phyloP scores from a whole-genome alignment of 2,888 invertebrate genomes.

The Petrolisthes cinctipes region DNA sequence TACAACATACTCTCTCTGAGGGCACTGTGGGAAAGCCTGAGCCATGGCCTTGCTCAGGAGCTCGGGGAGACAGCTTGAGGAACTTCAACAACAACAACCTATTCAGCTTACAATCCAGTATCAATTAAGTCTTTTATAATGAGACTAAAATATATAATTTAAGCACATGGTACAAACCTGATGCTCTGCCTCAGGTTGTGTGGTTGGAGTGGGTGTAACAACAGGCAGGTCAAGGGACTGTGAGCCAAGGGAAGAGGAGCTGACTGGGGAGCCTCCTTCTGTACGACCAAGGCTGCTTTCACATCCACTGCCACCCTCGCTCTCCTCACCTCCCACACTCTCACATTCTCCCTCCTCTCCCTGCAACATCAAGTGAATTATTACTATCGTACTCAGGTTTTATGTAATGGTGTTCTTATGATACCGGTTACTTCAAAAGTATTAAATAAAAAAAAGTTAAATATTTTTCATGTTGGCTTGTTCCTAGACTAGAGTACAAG shows the following conservation, averaged over 20 bases:
- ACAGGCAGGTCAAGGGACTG: conserved; percentile 51
- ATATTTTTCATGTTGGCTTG: too few species aligned
- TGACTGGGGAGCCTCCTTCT: conserved; percentile 49
- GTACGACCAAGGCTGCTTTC: conserved; percentile 48
- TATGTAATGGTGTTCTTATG: too few species aligned
- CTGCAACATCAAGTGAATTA: conserved; percentile 10
- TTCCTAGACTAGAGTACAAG: too few species aligned
- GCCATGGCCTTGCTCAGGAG: too few species aligned
- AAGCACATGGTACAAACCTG: conserved; percentile 34
- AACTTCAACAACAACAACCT: too few species aligned
- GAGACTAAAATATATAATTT: neutral
- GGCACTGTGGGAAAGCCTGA: too few species aligned
- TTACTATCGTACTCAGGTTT: too few species aligned
- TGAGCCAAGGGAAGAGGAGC: conserved; percentile 54
- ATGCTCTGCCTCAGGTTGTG: conserved; percentile 49
- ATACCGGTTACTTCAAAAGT: too few species aligned
- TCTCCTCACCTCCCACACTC: conserved; percentile 73
- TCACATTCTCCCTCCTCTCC: conserved; percentile 75
- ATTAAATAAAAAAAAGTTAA: too few species aligned
- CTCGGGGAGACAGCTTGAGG: too few species aligned
- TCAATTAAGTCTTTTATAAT: neutral
- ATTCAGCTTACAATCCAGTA: too few species aligned
- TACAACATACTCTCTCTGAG: too few species aligned
- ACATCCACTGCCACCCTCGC: conserved; percentile 47
- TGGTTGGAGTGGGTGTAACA: conserved; percentile 35